Evolutionary conservation across 2,888 invertebrate species (phyloP).

Genomic region (Bimastos eiseni): DNA sequence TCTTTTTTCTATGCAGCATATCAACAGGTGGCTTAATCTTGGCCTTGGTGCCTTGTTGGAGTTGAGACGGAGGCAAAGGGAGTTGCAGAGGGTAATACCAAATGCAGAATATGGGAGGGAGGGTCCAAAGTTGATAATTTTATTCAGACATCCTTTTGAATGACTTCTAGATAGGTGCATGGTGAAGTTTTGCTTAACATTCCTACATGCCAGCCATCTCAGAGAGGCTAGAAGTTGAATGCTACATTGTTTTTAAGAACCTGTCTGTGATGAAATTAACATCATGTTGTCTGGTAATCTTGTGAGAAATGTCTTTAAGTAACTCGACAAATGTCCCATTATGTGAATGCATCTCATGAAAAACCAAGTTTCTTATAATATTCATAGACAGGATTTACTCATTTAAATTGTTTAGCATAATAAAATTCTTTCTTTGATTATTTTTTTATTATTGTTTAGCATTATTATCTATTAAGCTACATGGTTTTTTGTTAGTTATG

Average conservation of each 20-base stretch:
- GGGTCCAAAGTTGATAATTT: no score
- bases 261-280: not conserved
- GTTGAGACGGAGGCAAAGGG: no score
- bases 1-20: no score
- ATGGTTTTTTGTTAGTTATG: slow-evolving; percentile 68
- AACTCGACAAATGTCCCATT: not conserved
- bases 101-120: no score
- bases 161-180: not conserved
- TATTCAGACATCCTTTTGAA: no score
- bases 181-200: not conserved
- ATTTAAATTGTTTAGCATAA: not conserved
- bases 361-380: not conserved
- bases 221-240: not conserved
- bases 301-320: not conserved
- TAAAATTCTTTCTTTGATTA: not conserved
- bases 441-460: not conserved
- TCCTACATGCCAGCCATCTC: not conserved
- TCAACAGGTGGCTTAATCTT: no score
- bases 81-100: no score
- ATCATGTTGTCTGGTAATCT: not conserved
- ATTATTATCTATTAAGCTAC: not conserved
- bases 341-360: not conserved
- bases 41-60: no score
- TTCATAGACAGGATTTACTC: not conserved
- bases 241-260: not conserved